Evolutionary conservation across 2,113 vertebrate genomes (phyloP), one percentile per base, ranked within the genome.

Genomic region (Alaudala cheleensis): DNA sequence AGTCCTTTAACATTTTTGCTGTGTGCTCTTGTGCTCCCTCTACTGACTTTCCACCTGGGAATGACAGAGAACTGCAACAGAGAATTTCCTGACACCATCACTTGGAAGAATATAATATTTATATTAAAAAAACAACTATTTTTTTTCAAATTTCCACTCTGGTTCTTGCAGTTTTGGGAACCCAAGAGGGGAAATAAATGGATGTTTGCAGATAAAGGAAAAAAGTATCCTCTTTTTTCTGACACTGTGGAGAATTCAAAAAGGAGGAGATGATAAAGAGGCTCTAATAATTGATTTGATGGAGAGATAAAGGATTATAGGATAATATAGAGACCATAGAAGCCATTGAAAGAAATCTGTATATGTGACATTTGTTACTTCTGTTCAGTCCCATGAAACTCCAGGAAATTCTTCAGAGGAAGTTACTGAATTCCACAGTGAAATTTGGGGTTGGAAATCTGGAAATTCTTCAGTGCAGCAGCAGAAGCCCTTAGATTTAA

Each of bases 21-120:
- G 4, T 71, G 83, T 78, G 95, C 90, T 96, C 96, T 95, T 92
- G 76, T 94, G 88, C 96, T 96, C 97, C 96, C 95, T 96, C 96
- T 96, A 93, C 92, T 96, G 94, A 79, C 78, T 95, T 79, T 79
- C 56, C 66, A 92, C 73, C 64, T 92, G 71, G 65, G 44, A 74
- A 50, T 49, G 71, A 86, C 62, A 49, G 44, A 42, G 6, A 50
- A 33, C 13, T 65, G n/a, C 9, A 67, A 22, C 29, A 57, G 40
- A 44, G 57, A 89, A 53, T 54, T 83, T 64, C 37, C 40, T 6
- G 2, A 24, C 51, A 26, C 14, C 7, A 34, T 39, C 1, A 1
- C 16, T 56, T 14, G 50, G 12, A 1, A 42, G 39, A 60, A 10
- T 45, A 33, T 5, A 3, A 37, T 12, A 7, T 60, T 61, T 40